These are phyloP conservation scores for Orthonychiurus folsomi DNA, from an alignment of 2,888 invertebrate species.

Conservation along the genomic window DNA sequence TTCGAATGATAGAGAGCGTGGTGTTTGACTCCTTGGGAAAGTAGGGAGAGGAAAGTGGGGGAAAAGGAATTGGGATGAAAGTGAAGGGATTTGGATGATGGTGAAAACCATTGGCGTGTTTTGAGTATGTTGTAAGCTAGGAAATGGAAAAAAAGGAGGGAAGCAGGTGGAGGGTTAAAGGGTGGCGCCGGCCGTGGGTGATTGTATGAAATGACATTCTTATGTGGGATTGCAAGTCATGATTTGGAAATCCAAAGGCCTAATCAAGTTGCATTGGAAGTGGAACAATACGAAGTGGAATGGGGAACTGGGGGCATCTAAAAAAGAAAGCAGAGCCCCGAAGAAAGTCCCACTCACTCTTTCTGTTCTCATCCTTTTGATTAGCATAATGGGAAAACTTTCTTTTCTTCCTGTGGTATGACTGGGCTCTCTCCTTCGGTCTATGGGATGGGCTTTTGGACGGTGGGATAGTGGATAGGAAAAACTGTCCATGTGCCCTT, in stretches of 20 bases:
- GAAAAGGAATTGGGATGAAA: background rate
- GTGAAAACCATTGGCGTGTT: background rate
- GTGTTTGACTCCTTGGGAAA: background rate
- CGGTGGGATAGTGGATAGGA: background rate
- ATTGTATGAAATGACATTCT: slow-evolving; percentile 13
- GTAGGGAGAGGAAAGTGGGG: background rate
- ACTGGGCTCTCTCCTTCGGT: too few species aligned
- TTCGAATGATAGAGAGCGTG: background rate
- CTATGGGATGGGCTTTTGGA: background rate
- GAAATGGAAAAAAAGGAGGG: background rate
- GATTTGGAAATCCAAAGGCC: slow-evolving; percentile 18
- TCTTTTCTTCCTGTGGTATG: slow-evolving; percentile 17
- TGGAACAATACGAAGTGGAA: slow-evolving; percentile 17
- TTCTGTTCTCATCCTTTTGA: slow-evolving; percentile 32
- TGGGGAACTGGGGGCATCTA: slow-evolving; percentile 33
- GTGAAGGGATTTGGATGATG: background rate
- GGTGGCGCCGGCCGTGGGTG: slow-evolving; percentile 13
- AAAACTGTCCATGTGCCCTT: background rate
- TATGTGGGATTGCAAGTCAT: slow-evolving; percentile 21
- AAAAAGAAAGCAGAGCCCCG: slow-evolving; percentile 20
- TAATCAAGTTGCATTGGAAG: slow-evolving; percentile 15
- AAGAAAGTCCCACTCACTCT: slow-evolving; percentile 21
- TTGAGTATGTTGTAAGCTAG: background rate
- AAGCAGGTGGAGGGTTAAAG: slow-evolving; percentile 3
- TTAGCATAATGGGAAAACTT: slow-evolving; percentile 41